Evolutionary conservation across 2,113 vertebrate species (phyloP).

Genomic region (Protobothrops flavoviridis): DNA sequence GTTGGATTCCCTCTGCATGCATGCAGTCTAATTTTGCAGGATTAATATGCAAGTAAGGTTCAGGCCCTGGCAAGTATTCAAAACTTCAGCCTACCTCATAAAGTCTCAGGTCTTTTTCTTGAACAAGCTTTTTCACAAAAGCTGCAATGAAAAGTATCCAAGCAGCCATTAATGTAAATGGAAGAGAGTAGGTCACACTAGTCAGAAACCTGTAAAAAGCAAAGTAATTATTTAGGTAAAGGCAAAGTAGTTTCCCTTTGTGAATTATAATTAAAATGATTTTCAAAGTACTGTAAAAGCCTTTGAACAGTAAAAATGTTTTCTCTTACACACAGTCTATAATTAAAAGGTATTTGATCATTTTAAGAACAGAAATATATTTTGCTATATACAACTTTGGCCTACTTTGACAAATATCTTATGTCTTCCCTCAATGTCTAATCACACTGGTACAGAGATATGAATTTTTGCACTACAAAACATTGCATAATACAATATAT

Average conservation of each 20-base stretch:
- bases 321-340: slow-evolving; percentile 20
- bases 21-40: neutral
- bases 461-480: neutral
- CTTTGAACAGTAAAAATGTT: slow-evolving; percentile 9
- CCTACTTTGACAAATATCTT: neutral
- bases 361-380: slow-evolving; percentile 9
- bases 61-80: slow-evolving; percentile 19
- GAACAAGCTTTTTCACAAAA: slow-evolving; percentile 95
- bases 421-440: neutral
- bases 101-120: slow-evolving; percentile 93
- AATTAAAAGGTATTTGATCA: slow-evolving; percentile 28
- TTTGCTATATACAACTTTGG: neutral
- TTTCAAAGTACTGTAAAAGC: slow-evolving; percentile 37
- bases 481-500: neutral
- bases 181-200: slow-evolving; percentile 89
- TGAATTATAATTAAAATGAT: slow-evolving; percentile 28
- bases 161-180: slow-evolving; percentile 90
- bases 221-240: slow-evolving; percentile 51
- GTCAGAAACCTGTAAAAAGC: slow-evolving; percentile 85
- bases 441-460: neutral
- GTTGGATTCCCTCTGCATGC: neutral
- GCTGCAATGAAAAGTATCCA: slow-evolving; percentile 94
- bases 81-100: slow-evolving; percentile 82
- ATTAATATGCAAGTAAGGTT: neutral
- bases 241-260: slow-evolving; percentile 30